These are phyloP conservation scores for Diogma glabrata DNA, from an alignment of 2,888 invertebrate genomes.

Conservation along the genomic window DNA sequence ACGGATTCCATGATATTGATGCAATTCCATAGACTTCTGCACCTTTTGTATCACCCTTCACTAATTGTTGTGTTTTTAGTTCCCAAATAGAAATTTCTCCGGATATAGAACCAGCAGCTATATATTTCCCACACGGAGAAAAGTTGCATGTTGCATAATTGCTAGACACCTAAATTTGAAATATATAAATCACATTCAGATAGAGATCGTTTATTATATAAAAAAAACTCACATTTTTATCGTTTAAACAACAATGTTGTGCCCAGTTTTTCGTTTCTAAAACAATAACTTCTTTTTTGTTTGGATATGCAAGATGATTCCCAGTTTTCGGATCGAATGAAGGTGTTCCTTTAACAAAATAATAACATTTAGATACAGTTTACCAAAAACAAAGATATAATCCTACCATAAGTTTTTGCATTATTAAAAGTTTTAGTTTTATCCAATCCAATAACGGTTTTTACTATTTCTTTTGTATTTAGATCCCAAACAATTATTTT, in stretches of 20 bases:
- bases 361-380: no score
- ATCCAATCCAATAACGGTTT: conserved; percentile 56
- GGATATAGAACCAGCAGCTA: conserved; percentile 64
- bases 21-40: conserved; percentile 53
- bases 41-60: conserved; percentile 42
- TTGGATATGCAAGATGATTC: conserved; percentile 65
- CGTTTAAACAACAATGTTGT: conserved; percentile 49
- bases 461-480: conserved; percentile 46
- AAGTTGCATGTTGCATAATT: conserved; percentile 64
- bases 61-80: conserved; percentile 43
- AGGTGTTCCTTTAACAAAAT: no score
- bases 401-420: conserved; percentile 57
- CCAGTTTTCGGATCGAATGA: conserved; percentile 64
- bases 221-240: no score
- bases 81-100: conserved; percentile 79
- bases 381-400: no score
- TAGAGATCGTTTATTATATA: no score
- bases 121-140: conserved; percentile 67
- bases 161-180: no score
- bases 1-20: conserved; percentile 71
- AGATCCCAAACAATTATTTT: conserved; percentile 72
- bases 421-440: conserved; percentile 67
- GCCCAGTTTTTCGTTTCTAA: conserved; percentile 65
- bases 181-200: no score
- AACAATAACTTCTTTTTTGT: conserved; percentile 56